phyloP scores from a whole-genome alignment of 2,113 vertebrate genomes.

The Lampris incognitus region DNA sequence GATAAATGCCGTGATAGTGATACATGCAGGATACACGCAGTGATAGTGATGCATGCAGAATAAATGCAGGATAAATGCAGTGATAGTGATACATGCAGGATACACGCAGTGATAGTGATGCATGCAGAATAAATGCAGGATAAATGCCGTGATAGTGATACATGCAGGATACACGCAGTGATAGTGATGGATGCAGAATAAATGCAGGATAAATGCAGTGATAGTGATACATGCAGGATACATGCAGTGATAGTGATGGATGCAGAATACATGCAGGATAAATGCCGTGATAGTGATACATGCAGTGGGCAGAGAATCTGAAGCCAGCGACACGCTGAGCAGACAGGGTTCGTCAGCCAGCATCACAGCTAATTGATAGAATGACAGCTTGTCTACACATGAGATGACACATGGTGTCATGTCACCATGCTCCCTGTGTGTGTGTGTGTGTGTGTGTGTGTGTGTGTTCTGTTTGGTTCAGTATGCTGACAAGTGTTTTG shows the following conservation, averaged over 20 bases:
- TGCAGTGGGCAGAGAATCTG: conserved; percentile 8
- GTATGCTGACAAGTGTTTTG: too few species aligned
- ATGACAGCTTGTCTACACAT: conserved; percentile 58
- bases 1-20: background rate
- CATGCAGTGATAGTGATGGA: too few species aligned
- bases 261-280: too few species aligned
- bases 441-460: background rate
- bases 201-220: too few species aligned
- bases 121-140: conserved; percentile 7
- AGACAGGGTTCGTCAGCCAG: conserved; percentile 54
- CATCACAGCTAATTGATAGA: conserved; percentile 64
- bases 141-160: background rate
- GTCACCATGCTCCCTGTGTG: conserved; percentile 19
- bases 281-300: background rate
- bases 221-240: background rate
- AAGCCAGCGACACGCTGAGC: conserved; percentile 31
- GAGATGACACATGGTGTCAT: conserved; percentile 40
- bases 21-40: too few species aligned
- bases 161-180: background rate
- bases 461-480: background rate
- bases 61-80: too few species aligned
- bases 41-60: too few species aligned
- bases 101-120: conserved; percentile 2
- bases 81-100: too few species aligned
- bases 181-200: too few species aligned